phyloP scores from a whole-genome alignment of 2,888 invertebrate species.

The Cheilosia variabilis region DNA sequence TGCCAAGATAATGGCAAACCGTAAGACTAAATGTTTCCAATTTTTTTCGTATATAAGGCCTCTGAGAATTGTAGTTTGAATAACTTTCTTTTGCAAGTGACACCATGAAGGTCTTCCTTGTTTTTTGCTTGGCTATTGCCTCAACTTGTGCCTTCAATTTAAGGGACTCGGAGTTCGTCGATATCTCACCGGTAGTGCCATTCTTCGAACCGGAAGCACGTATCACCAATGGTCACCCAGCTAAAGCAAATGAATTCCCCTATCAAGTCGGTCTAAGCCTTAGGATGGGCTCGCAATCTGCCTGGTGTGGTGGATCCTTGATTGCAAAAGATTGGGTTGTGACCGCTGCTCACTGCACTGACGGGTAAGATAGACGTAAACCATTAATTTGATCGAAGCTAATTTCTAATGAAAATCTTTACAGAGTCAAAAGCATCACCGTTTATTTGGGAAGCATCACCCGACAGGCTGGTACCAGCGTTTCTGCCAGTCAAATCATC shows the following conservation, averaged over 20 bases:
- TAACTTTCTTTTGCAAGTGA: slow-evolving; percentile 1
- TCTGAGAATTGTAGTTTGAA: neutral
- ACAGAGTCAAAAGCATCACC: slow-evolving; percentile 76
- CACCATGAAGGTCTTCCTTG: slow-evolving; percentile 79
- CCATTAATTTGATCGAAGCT: neutral
- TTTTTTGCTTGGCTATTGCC: slow-evolving; percentile 78
- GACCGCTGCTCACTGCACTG: slow-evolving; percentile 78
- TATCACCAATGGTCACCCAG: slow-evolving; percentile 33
- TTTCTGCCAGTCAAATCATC: slow-evolving; percentile 71
- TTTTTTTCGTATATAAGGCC: too few relatives aligned
- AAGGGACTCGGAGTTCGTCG: slow-evolving; percentile 34
- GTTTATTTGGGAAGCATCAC: slow-evolving; percentile 77
- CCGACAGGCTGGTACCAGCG: slow-evolving; percentile 66
- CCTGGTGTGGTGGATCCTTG: slow-evolving; percentile 78
- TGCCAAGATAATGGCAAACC: too few relatives aligned
- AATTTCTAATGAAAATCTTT: neutral
- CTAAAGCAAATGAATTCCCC: slow-evolving; percentile 1
- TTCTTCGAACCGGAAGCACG: slow-evolving; percentile 7
- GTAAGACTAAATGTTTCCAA: too few relatives aligned
- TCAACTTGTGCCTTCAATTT: slow-evolving; percentile 77
- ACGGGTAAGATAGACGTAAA: slow-evolving; percentile 43
- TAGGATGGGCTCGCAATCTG: neutral
- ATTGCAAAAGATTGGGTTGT: slow-evolving; percentile 76
- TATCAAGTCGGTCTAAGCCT: slow-evolving; percentile 46
- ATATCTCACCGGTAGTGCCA: slow-evolving; percentile 3